Evolutionary conservation across 2,113 vertebrate genomes (phyloP), one percentile per base, ranked within the genome.

Genomic region (Phaethornis superciliosus): DNA sequence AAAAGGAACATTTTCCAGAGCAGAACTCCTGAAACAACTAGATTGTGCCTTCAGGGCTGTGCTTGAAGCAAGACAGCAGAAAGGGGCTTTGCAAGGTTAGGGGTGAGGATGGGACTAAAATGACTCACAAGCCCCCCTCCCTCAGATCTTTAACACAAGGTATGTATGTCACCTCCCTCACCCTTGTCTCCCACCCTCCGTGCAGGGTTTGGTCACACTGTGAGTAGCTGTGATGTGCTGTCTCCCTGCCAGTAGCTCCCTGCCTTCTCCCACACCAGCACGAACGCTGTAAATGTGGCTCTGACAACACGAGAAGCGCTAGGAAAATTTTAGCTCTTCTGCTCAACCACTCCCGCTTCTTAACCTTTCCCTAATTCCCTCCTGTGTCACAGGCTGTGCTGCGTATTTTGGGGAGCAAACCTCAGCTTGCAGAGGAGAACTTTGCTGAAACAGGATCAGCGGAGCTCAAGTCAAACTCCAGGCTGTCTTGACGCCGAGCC

Each of bases 401-500:
- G 33, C 59, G n/a, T 47, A 1, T 42, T 33, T 30, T n/a, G 32
- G 67, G 51, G 70, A 80, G 67, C 4, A 20, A 71, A 56, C 28
- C 64, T 60, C 56, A 6, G 0, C 59, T 20, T 44, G 51, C 0
- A 0, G n/a, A 1, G 1, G n/a, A 74, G 54, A 94, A 14, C 42
- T 58, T 14, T 1, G 5, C 81, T 19, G 63, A 81, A 88, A 81
- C 42, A 59, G 44, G 40, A 52, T 13, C 32, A 16, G 60, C 6
- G 1, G 10, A 24, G 15, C 84, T 92, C 4, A 0, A 75, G 12
- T 63, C 68, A 30, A 11, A 33, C 82, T 55, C 55, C 75, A 77
- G 60, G 21, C 55, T n/a, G 63, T 22, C 56, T 47, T 10, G 49
- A 62, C 1, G 10, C 72, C 5, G 7, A 88, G 79, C 55, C 59